phyloP scores from a whole-genome alignment of 2,888 invertebrate genomes.

The Cetonia aurata region DNA sequence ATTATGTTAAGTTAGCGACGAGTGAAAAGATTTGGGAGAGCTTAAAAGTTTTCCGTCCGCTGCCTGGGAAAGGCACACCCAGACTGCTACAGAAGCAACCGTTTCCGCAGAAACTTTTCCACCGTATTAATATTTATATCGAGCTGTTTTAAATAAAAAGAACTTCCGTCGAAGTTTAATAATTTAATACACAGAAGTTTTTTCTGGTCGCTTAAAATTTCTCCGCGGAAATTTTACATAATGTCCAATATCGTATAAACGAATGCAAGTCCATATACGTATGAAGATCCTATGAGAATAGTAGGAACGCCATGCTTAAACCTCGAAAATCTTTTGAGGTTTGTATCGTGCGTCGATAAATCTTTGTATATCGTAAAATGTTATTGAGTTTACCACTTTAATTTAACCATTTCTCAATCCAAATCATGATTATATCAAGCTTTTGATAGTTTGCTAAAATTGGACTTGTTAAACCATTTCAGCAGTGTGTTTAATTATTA shows the following conservation, averaged over 20 bases:
- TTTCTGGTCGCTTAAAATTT: slow-evolving; percentile 9
- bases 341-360: too few species aligned
- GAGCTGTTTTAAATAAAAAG: slow-evolving; percentile 36
- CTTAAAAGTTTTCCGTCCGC: slow-evolving; percentile 32
- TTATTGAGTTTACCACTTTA: too few species aligned
- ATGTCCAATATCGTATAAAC: not conserved
- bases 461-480: too few species aligned
- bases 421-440: too few species aligned
- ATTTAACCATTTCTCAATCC: too few species aligned
- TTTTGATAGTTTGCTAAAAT: too few species aligned
- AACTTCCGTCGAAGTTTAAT: slow-evolving; percentile 24
- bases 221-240: slow-evolving; percentile 11
- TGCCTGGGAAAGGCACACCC: slow-evolving; percentile 17
- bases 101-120: slow-evolving; percentile 19
- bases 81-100: slow-evolving; percentile 2
- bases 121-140: slow-evolving; percentile 39
- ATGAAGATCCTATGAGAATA: too few species aligned
- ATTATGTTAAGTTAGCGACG: slow-evolving; percentile 32
- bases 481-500: too few species aligned
- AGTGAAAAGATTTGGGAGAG: slow-evolving; percentile 36
- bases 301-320: too few species aligned
- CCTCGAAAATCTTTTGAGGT: too few species aligned
- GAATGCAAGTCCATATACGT: too few species aligned
- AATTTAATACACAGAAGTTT: slow-evolving; percentile 32
- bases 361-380: too few species aligned